Conservation (phyloP, 1,140 invertebrate genomes). For the Andrena cerasifolii region DNA sequence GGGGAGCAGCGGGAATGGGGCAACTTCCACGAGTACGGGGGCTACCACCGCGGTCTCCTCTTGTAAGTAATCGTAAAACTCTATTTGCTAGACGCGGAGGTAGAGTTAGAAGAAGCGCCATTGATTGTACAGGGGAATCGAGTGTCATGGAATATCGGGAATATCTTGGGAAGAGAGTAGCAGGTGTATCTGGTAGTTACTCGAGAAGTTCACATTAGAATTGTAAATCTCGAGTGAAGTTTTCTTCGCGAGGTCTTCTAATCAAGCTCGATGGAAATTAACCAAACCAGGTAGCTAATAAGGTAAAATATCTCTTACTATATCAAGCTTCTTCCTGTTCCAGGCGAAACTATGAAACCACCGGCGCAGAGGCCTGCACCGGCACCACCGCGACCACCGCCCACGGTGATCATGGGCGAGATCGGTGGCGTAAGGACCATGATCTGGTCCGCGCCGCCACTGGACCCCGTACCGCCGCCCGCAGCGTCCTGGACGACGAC, state of each 20-base stretch:
- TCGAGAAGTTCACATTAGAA: no score
- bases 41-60: slow-evolving; percentile 56
- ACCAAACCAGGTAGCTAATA: no score
- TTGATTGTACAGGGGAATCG: no score
- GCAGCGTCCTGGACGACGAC: slow-evolving; percentile 80
- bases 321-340: slow-evolving; percentile 23
- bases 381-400: slow-evolving; percentile 87
- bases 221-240: no score
- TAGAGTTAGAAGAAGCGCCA: no score
- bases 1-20: slow-evolving; percentile 53
- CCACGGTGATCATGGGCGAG: slow-evolving; percentile 94
- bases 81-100: no score
- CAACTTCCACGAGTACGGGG: slow-evolving; percentile 44
- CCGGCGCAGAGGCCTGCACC: slow-evolving; percentile 83
- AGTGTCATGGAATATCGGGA: no score
- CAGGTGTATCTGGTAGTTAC: no score
- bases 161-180: no score
- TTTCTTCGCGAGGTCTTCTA: no score
- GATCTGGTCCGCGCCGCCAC: slow-evolving; percentile 91
- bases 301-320: no score
- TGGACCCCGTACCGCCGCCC: slow-evolving; percentile 80
- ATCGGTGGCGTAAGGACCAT: slow-evolving; percentile 94
- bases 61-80: slow-evolving; percentile 71
- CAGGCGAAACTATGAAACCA: slow-evolving; percentile 83
- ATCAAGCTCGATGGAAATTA: neutral